Evolutionary conservation across 2,888 invertebrate genomes (phyloP).

Genomic region (Deladenus siricidicola): DNA sequence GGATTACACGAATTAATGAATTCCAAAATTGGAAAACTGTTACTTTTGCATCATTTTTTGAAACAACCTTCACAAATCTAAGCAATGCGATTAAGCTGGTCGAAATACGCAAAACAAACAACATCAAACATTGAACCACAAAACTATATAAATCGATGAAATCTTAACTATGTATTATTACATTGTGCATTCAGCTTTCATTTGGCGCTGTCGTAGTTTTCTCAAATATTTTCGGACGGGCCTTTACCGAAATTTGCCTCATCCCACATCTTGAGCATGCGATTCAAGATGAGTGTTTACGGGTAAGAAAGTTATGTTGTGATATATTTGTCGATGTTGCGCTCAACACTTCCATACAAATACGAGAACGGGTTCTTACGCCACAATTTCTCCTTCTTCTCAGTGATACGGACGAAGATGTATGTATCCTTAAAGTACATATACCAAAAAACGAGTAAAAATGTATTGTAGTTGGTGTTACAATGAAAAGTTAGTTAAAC

Average conservation of each 20-base stretch:
- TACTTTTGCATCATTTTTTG: too few relatives aligned
- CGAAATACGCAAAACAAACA: too few relatives aligned
- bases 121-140: too few relatives aligned
- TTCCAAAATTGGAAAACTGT: too few relatives aligned
- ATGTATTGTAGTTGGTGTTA: too few relatives aligned
- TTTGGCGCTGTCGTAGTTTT: slow-evolving; percentile 3
- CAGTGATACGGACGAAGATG: slow-evolving; percentile 6
- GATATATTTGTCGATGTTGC: slow-evolving; percentile 25
- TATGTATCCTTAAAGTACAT: slow-evolving; percentile 1
- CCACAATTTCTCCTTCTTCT: slow-evolving; percentile 14
- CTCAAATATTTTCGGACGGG: slow-evolving; percentile 5
- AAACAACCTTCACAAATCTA: too few relatives aligned
- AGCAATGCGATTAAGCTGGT: too few relatives aligned
- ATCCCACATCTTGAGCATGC: slow-evolving; percentile 20
- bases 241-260: slow-evolving; percentile 19
- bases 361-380: slow-evolving; percentile 9
- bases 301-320: slow-evolving; percentile 19
- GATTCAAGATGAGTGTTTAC: slow-evolving; percentile 15
- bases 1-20: too few relatives aligned
- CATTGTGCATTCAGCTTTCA: background rate
- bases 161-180: background rate
- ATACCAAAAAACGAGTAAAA: too few relatives aligned
- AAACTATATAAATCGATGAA: too few relatives aligned
- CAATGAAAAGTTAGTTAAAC: too few relatives aligned
- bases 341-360: slow-evolving; percentile 11